phyloP scores from a whole-genome alignment of 2,888 invertebrate genomes.

The Scrobipalpa costella region DNA sequence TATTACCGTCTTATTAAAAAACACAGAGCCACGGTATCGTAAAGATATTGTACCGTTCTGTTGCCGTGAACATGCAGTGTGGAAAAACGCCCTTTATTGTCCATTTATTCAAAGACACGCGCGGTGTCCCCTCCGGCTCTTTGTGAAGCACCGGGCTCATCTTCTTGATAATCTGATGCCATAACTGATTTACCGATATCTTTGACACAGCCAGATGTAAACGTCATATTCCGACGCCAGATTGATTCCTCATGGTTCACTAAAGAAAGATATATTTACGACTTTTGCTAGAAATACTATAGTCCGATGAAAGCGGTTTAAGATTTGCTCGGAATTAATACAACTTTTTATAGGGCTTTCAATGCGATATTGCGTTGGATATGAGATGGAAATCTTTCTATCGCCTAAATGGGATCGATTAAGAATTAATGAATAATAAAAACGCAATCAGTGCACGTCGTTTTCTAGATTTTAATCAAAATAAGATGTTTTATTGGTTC shows the following conservation, averaged over 20 bases:
- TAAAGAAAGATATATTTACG: constrained; percentile 10
- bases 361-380: not conserved
- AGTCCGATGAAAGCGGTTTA: not conserved
- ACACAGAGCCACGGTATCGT: no score
- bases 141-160: constrained; percentile 59
- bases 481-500: no score
- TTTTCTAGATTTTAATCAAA: no score
- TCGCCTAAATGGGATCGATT: not conserved
- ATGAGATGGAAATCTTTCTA: not conserved
- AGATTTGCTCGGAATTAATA: not conserved
- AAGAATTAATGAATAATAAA: constrained; percentile 5
- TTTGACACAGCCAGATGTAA: constrained; percentile 39
- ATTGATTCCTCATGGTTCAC: constrained; percentile 20
- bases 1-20: no score
- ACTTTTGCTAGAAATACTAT: constrained; percentile 7
- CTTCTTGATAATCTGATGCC: constrained; percentile 64
- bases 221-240: not conserved
- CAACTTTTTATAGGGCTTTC: not conserved
- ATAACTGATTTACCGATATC: constrained; percentile 51
- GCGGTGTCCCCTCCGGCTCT: constrained; percentile 48
- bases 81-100: no score
- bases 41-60: no score
- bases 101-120: constrained; percentile 69
- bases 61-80: no score
- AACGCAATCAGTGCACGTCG: constrained; percentile 1